Evolutionary conservation across 2,113 vertebrate genomes (phyloP).

Genomic region (Caranx melampygus): DNA sequence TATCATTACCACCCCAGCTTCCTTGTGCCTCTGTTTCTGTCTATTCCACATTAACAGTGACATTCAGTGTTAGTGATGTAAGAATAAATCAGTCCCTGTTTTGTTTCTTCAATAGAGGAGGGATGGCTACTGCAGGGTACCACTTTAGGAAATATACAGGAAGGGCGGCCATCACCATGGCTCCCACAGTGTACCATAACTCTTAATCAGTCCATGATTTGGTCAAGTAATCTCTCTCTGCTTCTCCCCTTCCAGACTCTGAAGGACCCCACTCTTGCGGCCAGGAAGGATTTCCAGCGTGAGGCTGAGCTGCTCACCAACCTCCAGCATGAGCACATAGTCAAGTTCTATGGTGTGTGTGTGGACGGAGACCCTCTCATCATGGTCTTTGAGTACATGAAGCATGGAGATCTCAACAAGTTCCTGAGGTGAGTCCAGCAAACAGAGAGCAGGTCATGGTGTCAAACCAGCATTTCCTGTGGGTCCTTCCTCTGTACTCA

Average conservation of each 20-base stretch:
- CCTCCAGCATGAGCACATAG: slow-evolving; percentile 96
- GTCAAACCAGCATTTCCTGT: no score
- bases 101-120: no score
- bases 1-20: no score
- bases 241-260: slow-evolving; percentile 84
- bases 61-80: no score
- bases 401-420: slow-evolving; percentile 97
- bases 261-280: slow-evolving; percentile 96
- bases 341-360: slow-evolving; percentile 97
- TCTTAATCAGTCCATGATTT: neutral
- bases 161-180: neutral
- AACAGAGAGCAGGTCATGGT: neutral
- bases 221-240: neutral
- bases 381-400: slow-evolving; percentile 99
- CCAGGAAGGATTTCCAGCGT: slow-evolving; percentile 96
- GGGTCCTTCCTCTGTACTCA: no score
- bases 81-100: no score
- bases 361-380: slow-evolving; percentile 97
- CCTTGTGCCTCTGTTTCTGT: no score
- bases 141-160: neutral
- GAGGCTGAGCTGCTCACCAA: slow-evolving; percentile 97
- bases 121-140: neutral
- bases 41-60: no score
- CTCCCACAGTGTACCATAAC: neutral
- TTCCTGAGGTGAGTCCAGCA: slow-evolving; percentile 90